phyloP scores from a whole-genome alignment of 2,888 invertebrate species.

The Eumerus sabulonum region DNA sequence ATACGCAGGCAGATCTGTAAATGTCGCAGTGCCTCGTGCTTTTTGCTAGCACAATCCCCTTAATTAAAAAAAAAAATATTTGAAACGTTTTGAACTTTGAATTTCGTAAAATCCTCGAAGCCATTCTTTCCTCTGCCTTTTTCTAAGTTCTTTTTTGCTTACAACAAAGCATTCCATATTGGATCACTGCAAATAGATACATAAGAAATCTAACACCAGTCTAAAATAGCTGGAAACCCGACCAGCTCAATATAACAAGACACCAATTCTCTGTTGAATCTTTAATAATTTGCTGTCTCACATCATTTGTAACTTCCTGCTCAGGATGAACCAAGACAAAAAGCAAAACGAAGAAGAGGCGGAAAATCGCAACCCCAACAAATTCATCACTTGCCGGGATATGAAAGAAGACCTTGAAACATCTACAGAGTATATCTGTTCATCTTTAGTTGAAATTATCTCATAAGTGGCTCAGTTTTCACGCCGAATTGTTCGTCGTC shows the following conservation, averaged over 20 bases:
- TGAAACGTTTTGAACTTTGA: too few relatives aligned
- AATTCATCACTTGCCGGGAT: slow-evolving; percentile 1
- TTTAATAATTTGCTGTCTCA: slow-evolving; percentile 5
- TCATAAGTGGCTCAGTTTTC: slow-evolving; percentile 16
- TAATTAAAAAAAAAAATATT: too few relatives aligned
- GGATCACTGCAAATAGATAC: not conserved
- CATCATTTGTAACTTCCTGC: slow-evolving; percentile 37
- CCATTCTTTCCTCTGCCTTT: too few relatives aligned
- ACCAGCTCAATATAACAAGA: slow-evolving; percentile 3
- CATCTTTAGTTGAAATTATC: slow-evolving; percentile 31
- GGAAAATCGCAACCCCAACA: slow-evolving; percentile 12
- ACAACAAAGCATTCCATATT: slow-evolving; percentile 23
- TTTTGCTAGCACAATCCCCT: too few relatives aligned
- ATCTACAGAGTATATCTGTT: slow-evolving; percentile 16
- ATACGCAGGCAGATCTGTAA: too few relatives aligned
- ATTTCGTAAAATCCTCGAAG: too few relatives aligned
- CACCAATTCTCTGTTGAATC: slow-evolving; percentile 1
- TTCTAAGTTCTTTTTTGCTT: too few relatives aligned
- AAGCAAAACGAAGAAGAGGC: not conserved
- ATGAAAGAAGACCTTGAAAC: slow-evolving; percentile 31
- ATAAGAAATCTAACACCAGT: too few relatives aligned
- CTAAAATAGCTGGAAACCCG: not conserved
- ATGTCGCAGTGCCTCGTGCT: too few relatives aligned
- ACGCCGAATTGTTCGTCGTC: not conserved
- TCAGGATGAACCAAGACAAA: not conserved